Evolutionary conservation across 2,113 vertebrate species (phyloP).

Genomic region (Strix aluco): DNA sequence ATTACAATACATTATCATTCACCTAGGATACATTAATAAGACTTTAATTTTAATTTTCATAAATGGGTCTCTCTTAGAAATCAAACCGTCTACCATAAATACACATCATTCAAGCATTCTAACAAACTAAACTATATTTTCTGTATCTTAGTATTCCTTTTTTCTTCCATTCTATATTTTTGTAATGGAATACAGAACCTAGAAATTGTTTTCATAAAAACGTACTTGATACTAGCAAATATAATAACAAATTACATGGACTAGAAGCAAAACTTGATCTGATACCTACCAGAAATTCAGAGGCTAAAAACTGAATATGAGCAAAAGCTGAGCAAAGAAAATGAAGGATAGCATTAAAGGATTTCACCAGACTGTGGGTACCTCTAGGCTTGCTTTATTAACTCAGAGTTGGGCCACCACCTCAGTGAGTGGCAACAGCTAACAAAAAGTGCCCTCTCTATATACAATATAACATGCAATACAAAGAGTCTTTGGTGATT

Average conservation of each 20-base stretch:
- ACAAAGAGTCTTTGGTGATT: too few relatives aligned
- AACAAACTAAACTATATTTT: not conserved
- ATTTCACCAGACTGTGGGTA: too few relatives aligned
- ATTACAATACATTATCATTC: not conserved
- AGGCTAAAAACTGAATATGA: not conserved
- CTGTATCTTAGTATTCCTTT: not conserved
- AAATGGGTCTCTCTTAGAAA: not conserved
- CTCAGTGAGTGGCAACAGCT: too few relatives aligned
- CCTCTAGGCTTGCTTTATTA: too few relatives aligned
- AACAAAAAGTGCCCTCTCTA: too few relatives aligned
- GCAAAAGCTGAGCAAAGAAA: constrained; percentile 6
- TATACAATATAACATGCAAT: too few relatives aligned
- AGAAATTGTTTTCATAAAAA: not conserved
- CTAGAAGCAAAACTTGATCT: not conserved
- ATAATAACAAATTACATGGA: not conserved
- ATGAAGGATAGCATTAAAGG: not conserved
- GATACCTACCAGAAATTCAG: not conserved
- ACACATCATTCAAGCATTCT: not conserved
- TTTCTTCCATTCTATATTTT: not conserved
- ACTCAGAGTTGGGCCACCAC: too few relatives aligned
- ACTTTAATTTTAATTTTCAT: not conserved
- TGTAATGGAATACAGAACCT: not conserved
- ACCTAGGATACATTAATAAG: not conserved
- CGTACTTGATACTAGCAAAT: not conserved
- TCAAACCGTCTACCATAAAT: not conserved